Evolutionary conservation across 2,113 vertebrate species (phyloP).

Genomic region (Oncorhynchus mykiss): DNA sequence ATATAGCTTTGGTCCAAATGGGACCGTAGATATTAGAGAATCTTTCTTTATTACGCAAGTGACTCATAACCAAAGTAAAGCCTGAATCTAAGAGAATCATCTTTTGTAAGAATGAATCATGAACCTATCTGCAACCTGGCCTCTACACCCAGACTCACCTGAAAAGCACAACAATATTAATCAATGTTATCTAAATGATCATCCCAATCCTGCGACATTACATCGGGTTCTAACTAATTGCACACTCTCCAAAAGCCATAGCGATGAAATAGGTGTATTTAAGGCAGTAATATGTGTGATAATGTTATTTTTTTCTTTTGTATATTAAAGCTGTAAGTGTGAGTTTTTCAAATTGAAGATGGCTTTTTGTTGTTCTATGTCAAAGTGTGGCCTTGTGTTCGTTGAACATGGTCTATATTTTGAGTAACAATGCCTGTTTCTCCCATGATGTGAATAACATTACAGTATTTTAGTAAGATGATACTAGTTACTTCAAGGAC

Average conservation of each 20-base stretch:
- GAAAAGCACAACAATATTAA: slow-evolving; percentile 60
- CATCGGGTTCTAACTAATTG: slow-evolving; percentile 44
- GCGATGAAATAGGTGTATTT: slow-evolving; percentile 40
- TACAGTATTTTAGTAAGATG: slow-evolving; percentile 56
- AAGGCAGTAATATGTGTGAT: slow-evolving; percentile 58
- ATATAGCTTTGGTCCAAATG: slow-evolving; percentile 45
- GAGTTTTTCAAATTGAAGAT: slow-evolving; percentile 40
- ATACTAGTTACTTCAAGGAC: slow-evolving; percentile 8
- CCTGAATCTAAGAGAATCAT: slow-evolving; percentile 27
- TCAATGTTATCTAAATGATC: not conserved
- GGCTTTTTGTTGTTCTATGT: slow-evolving; percentile 6
- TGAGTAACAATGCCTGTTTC: slow-evolving; percentile 28
- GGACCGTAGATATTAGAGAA: slow-evolving; percentile 40
- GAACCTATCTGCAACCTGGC: slow-evolving; percentile 44
- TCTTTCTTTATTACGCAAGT: slow-evolving; percentile 45
- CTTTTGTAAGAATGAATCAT: slow-evolving; percentile 59
- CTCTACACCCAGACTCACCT: slow-evolving; percentile 15
- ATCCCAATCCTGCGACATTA: slow-evolving; percentile 1
- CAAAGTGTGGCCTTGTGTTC: slow-evolving; percentile 23
- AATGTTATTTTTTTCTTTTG: slow-evolving; percentile 48
- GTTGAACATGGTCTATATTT: slow-evolving; percentile 38
- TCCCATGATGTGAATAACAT: slow-evolving; percentile 42
- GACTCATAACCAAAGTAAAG: slow-evolving; percentile 62
- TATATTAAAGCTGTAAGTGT: slow-evolving; percentile 56
- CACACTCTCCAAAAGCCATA: slow-evolving; percentile 70